These are phyloP conservation scores for Whitmania pigra DNA, from an alignment of 1,140 invertebrate genomes.

Conservation along the genomic window DNA sequence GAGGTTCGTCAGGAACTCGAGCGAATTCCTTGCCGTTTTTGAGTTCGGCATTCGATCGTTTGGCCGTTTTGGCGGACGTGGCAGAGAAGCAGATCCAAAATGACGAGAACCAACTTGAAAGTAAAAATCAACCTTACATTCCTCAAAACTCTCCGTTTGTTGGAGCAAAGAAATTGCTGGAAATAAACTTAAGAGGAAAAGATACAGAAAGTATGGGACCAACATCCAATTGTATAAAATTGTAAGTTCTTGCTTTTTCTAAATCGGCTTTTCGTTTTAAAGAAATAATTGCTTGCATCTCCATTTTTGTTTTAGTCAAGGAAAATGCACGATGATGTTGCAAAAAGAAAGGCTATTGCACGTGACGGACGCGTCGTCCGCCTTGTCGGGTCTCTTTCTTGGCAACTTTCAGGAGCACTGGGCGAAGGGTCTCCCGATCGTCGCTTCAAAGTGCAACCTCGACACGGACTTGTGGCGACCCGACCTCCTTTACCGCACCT, in stretches of 20 bases:
- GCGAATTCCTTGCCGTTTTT: too few species aligned
- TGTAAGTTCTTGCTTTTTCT: not conserved
- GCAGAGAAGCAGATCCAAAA: too few species aligned
- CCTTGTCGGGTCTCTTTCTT: constrained; percentile 42
- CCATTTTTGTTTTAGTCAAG: not conserved
- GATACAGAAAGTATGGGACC: too few species aligned
- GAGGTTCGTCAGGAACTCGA: too few species aligned
- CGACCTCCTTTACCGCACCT: constrained; percentile 39
- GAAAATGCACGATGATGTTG: not conserved
- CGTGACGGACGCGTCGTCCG: not conserved
- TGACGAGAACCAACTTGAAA: not conserved
- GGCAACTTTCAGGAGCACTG: constrained; percentile 74
- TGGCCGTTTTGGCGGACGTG: too few species aligned
- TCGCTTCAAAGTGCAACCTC: constrained; percentile 80
- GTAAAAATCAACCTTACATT: not conserved
- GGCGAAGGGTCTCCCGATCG: constrained; percentile 71
- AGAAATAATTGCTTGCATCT: not conserved
- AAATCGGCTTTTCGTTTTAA: not conserved
- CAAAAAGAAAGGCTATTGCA: not conserved
- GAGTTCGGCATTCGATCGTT: too few species aligned
- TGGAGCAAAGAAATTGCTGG: too few species aligned
- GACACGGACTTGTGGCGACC: constrained; percentile 76
- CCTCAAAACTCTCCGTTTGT: too few species aligned
- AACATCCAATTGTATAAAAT: not conserved
- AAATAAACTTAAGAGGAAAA: too few species aligned